Base-by-base conservation (phyloP, 2,797 vertebrate species). In the Onychomys torridus region DNA sequence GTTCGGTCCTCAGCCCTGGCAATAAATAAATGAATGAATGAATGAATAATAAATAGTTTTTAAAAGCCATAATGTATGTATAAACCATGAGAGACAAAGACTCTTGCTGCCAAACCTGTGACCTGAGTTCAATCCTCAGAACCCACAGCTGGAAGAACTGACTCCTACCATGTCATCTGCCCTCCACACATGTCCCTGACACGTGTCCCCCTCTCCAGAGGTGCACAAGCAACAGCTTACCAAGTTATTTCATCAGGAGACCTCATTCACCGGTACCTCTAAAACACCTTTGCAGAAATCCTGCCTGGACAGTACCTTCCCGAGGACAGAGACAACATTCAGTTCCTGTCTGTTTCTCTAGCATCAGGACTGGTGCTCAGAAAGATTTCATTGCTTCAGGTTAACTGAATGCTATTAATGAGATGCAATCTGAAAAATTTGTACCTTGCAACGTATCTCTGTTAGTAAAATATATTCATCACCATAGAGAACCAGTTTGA, bases 391-490 rank as follows among this genome's bases (percentile, higher is more conserved):
- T 2, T 90, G 55, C 52, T 95, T 96, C 87, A 6, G 17, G 27
- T 59, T 37, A 82, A 75, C 40, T 19, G 21, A 73, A 88, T 87
- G 88, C 61, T 86, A 85, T 77, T 84, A 95, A 91, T 27, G 86
- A 91, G 17, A 34, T 7, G 46, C 49, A 89, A 71, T 76, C 83
- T 75, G 49, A 76, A 75, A 96, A 89, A 23, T 34, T 11, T 63
- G 77, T 92, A 94, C 43, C 65, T 94, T 87, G n/a, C 71, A 87
- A 73, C 17, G 67, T 77, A 93, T 94, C 76, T 91, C 46, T 95
- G 37, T 90, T 92, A 96, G 81, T 82, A 96, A 93, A 95, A 93
- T 25, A 29, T 75, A 61, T 40, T 97, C 73, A n/a, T 88, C 77
- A 86, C 43, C 21, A 79, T 52, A 87, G 90, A 83, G 61, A 57